Evolutionary conservation across 2,113 vertebrate species (phyloP).

Genomic region (Gopherus flavomarginatus): DNA sequence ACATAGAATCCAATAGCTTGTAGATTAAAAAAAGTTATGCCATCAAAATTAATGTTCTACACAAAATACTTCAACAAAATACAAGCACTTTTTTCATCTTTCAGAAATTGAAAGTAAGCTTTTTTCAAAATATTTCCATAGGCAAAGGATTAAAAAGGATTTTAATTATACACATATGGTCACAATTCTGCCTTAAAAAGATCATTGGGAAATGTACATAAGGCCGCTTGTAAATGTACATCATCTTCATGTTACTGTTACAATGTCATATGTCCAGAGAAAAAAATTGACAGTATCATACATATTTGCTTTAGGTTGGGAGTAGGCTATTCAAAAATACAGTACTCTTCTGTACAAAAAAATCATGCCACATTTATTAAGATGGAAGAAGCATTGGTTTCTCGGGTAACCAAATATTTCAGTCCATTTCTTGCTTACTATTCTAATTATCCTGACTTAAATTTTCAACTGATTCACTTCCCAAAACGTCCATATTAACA

Average conservation of each 20-base stretch:
- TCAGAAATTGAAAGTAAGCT: slow-evolving; percentile 86
- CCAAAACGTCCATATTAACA: slow-evolving; percentile 87
- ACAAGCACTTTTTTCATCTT: slow-evolving; percentile 87
- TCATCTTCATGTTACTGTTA: slow-evolving; percentile 96
- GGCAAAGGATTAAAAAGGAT: slow-evolving; percentile 99
- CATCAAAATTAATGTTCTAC: slow-evolving; percentile 77
- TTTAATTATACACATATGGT: slow-evolving; percentile 99
- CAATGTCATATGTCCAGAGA: slow-evolving; percentile 98
- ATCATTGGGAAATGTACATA: slow-evolving; percentile 99
- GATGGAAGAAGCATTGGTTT: slow-evolving; percentile 89
- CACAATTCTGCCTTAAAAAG: slow-evolving; percentile 99
- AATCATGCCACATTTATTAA: slow-evolving; percentile 88
- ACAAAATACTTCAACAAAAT: slow-evolving; percentile 87
- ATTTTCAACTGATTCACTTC: slow-evolving; percentile 85
- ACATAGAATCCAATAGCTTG: slow-evolving; percentile 53
- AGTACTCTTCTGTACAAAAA: slow-evolving; percentile 99
- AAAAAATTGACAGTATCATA: slow-evolving; percentile 99
- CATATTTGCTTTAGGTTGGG: slow-evolving; percentile 95
- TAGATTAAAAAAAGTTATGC: slow-evolving; percentile 67
- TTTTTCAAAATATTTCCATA: slow-evolving; percentile 89
- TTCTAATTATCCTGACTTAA: slow-evolving; percentile 84
- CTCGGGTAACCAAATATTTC: slow-evolving; percentile 85
- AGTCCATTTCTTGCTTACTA: slow-evolving; percentile 84
- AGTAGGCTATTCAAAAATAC: slow-evolving; percentile 96
- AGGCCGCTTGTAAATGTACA: slow-evolving; percentile 99